Evolutionary conservation across 2,113 vertebrate genomes (phyloP), one percentile per base, ranked within the genome.

Genomic region (Trematomus loennbergii): DNA sequence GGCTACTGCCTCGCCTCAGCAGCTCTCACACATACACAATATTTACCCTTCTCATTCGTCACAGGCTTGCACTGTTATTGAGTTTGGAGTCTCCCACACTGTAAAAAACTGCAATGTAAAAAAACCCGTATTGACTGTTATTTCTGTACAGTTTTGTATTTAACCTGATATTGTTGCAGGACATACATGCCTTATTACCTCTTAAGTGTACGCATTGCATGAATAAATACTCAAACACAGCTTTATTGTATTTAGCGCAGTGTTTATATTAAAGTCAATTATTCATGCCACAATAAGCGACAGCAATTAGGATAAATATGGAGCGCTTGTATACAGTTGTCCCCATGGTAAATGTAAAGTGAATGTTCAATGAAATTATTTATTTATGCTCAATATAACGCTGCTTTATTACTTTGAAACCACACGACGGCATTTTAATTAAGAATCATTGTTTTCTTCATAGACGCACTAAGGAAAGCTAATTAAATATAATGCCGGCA

Each of bases 401-500:
- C 67, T 22, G 72, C 3, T 45, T 93, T 93, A 93, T 92, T 94
- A 87, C 88, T 90, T 82, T 83, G 65, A 85, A 93, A 81, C 82
- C 81, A 58, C 82, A 82, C 78, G 16, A 82, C 80, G 76, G 78
- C 87, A 75, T 90, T 92, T 93, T 93, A 94, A 94, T 94, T 92
- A 94, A 92, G 92, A 93, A 89, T 93, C 91, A 94, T 93, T 93
- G 92, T 93, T 92, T 93, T 86, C 91, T 93, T 93, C 89, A 90
- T 86, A 86, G 88, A 78, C 60, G 67, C 62, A 20, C 84, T 18
- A 89, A 78, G 85, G 78, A 87, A 87, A 90, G 84, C 87, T 94
- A 93, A 94, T 94, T 93, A 94, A 91, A 93, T 87, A 85, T 68
- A 89, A 90, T 66, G 81, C 68, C 29, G 16, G 71, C 79, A 48